Evolutionary conservation across 1,140 invertebrate genomes (phyloP).

Genomic region (Conopomorpha cramerella): DNA sequence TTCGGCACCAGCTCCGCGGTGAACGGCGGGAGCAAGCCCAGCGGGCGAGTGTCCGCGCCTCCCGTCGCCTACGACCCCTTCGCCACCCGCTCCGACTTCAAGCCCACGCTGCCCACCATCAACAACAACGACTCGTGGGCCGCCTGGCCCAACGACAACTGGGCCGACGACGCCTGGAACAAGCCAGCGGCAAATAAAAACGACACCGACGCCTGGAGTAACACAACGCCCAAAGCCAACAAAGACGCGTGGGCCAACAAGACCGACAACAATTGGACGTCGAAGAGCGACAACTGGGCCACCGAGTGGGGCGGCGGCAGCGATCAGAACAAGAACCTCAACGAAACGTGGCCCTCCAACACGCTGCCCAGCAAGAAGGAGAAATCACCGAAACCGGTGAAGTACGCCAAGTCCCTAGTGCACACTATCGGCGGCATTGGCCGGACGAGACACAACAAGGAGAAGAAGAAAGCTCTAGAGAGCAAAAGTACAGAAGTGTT

Average conservation of each 20-base stretch:
- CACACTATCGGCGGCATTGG: conserved; percentile 49
- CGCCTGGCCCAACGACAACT: conserved; percentile 41
- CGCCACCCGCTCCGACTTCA: conserved; percentile 13
- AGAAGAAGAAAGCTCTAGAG: conserved; percentile 9
- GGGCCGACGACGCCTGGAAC: conserved; percentile 40
- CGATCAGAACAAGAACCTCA: conserved; percentile 25
- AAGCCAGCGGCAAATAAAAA: conserved; percentile 14
- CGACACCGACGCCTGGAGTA: not conserved
- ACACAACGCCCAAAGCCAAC: conserved; percentile 3
- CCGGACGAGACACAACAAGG: conserved; percentile 24
- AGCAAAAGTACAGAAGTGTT: conserved; percentile 11
- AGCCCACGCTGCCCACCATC: conserved; percentile 9
- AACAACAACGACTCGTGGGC: conserved; percentile 31
- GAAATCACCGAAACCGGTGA: conserved; percentile 45
- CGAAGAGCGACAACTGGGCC: conserved; percentile 25
- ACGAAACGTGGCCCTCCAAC: conserved; percentile 40
- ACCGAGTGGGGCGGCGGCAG: conserved; percentile 22
- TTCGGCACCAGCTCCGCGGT: conserved; percentile 21
- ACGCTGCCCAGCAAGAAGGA: conserved; percentile 45
- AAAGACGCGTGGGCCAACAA: conserved; percentile 31
- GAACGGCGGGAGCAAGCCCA: conserved; percentile 20
- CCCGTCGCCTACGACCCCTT: conserved; percentile 36
- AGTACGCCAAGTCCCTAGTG: conserved; percentile 41
- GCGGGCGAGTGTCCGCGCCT: conserved; percentile 44
- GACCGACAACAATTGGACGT: conserved; percentile 8